A percentile compares a stretch with the other conserved stretches of the same genome.
phyloP scores from a whole-genome alignment of 2,113 vertebrate genomes.

The Anarhynchus alexandrinus region DNA sequence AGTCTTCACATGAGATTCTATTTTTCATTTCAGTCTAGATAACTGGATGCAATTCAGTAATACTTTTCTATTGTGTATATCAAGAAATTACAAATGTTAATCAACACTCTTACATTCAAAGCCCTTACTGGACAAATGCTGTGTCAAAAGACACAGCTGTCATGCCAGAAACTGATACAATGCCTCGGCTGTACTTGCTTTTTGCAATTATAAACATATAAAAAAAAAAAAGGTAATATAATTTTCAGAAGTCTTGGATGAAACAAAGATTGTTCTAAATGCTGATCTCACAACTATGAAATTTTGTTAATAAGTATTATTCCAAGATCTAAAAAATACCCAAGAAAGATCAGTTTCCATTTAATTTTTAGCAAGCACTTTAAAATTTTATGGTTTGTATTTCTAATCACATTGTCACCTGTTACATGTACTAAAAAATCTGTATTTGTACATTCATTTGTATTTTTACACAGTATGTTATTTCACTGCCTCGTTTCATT shows the following conservation, averaged over 20 bases:
- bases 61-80: background rate
- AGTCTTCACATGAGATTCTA: background rate
- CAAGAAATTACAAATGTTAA: background rate
- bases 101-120: background rate
- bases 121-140: background rate
- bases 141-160: background rate
- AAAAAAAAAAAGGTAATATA: background rate
- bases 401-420: background rate
- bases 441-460: background rate
- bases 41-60: background rate
- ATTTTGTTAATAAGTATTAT: background rate
- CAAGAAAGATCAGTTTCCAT: background rate
- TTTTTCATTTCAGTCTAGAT: background rate
- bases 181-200: background rate
- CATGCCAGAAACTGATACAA: background rate
- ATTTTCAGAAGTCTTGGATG: background rate
- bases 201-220: background rate
- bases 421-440: background rate
- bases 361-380: background rate
- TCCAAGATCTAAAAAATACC: background rate
- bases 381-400: background rate
- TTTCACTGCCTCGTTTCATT: background rate
- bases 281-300: background rate
- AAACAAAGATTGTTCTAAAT: background rate
- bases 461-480: background rate